Evolutionary conservation across 2,113 vertebrate species (phyloP), one percentile per base, ranked within the genome.

Genomic region (Circaetus gallicus): DNA sequence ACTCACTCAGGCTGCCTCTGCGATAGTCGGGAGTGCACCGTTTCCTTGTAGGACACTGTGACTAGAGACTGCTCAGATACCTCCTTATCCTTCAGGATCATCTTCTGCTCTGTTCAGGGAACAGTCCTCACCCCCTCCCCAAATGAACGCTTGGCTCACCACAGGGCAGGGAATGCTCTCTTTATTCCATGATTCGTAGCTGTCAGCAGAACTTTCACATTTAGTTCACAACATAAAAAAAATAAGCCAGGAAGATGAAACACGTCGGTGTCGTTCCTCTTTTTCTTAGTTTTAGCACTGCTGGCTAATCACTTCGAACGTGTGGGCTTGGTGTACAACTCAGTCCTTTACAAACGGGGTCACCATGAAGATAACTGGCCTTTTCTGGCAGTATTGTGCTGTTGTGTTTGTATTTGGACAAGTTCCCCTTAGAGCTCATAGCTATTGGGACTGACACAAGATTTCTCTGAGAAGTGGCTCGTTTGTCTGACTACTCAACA

Each of bases 11-110:
- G 40, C 66, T 77, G 66, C 32, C 65, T 31, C 42, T 9, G 8
- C 2, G 19, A 7, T 6, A 7, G 10, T 3, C 1, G 1, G 43
- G 43, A 76, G 62, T 0, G 1, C 19, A 56, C 13, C 2, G 1
- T 21, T n/a, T 21, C 25, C 29, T 49, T 55, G 36, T 5, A 9
- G 28, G 28, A 18, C 3, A 0, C 28, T 18, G 53, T 5, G 47
- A 43, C 29, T 16, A 7, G 52, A 53, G 13, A 2, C 32, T 49
- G 42, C 50, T 78, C 22, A 9, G 9, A 5, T 3, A 11, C 52
- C 29, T 76, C 28, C 36, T 53, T 7, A 28, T 32, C 56, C 10
- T 25, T 90, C 49, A 18, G 36, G 26, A 20, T 13, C 66, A 31
- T 11, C 43, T 24, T 40, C 52, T 77, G 52, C 73, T 80, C 38